These are phyloP conservation scores for Platyrinchus mystaceus DNA, from an alignment of 2,797 vertebrate genomes.

Conservation along the genomic window DNA sequence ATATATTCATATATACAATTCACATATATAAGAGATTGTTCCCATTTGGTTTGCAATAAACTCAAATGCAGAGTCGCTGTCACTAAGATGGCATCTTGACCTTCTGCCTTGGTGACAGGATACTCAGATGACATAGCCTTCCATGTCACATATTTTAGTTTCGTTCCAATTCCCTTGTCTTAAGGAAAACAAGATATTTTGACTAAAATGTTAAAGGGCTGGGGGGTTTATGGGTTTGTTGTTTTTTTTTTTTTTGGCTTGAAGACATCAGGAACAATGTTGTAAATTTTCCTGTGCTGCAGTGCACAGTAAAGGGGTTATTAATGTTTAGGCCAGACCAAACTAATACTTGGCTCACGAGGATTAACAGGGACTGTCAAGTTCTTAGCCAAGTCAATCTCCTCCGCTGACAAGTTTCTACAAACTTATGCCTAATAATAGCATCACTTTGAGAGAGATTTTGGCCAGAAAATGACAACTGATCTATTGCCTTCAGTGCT, in stretches of 20 bases:
- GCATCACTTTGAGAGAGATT: slow-evolving; percentile 15
- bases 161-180: background rate
- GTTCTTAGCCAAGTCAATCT: slow-evolving; percentile 30
- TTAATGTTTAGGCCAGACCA: background rate
- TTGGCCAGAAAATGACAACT: slow-evolving; percentile 12
- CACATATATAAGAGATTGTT: background rate
- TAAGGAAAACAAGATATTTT: background rate
- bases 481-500: slow-evolving; percentile 2
- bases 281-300: background rate
- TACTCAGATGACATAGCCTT: background rate
- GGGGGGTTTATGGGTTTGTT: background rate
- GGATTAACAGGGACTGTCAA: slow-evolving; percentile 19
- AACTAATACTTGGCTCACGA: background rate
- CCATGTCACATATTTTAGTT: background rate
- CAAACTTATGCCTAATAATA: slow-evolving; percentile 35
- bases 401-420: slow-evolving; percentile 46
- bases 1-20: background rate
- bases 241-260: background rate
- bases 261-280: background rate
- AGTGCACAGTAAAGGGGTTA: background rate
- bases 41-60: background rate
- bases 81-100: background rate
- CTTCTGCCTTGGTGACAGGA: background rate
- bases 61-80: background rate
- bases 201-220: background rate